Evolutionary conservation across 2,888 invertebrate species (phyloP), one percentile per base, ranked within the genome.

Genomic region (Beris morrisii): DNA sequence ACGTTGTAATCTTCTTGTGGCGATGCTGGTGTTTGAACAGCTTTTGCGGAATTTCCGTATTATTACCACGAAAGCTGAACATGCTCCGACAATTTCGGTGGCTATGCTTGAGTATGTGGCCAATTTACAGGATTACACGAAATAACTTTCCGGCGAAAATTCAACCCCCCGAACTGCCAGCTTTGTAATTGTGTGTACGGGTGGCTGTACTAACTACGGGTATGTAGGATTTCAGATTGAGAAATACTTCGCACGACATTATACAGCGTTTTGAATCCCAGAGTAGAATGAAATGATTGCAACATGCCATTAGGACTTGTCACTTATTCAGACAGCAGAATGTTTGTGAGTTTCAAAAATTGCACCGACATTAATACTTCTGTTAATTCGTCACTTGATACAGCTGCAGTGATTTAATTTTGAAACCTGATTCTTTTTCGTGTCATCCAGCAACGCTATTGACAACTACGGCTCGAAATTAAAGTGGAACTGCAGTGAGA

Each of bases 71-170:
- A 38, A 56, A 56, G 38, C 43, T 13, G 38, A 38, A 38, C 38
- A 38, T 38, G 38, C 38, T 38, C 38, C 38, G 9, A 38, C n/a
- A 12, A 48, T 48, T 12, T 13, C 15, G 48, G 48, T 48, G 15
- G 67, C 45, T 66, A 44, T 52, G 53, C 58, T 66, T 65, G 53
- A 64, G 68, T 66, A 68, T 68, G 68, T 68, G 68, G 68, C 66
- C 66, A 68, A 68, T 68, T 68, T 68, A 66, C 68, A 68, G 68
- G 68, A 68, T 66, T 66, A 68, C 66, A 64, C 65, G 57, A 68
- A 66, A 66, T 68, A 68, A 68, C 65, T 68, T 68, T 59, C 38
- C 43, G 38, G 31, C 50, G 55, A 66, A 66, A 66, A 57, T 38
- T 22, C 52, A 22, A 22, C 52, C 9, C 22, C 15, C 22, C 22